Evolutionary conservation across 2,797 vertebrate genomes (phyloP).

Genomic region (Lemur catta): DNA sequence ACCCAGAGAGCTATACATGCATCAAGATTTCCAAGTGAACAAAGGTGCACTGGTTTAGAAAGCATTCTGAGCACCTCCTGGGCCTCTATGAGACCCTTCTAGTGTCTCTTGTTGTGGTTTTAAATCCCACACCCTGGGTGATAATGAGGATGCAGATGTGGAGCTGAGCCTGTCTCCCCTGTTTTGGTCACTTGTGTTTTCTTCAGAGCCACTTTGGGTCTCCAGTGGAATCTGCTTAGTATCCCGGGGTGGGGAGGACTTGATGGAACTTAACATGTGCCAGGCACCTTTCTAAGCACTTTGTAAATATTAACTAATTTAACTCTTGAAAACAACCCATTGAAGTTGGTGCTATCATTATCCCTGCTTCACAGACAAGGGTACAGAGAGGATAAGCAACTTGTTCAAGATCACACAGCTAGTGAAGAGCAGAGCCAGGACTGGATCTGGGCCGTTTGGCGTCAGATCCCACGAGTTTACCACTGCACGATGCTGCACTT

Average conservation of each 20-base stretch:
- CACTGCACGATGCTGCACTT: background rate
- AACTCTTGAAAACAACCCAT: background rate
- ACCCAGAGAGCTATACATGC: background rate
- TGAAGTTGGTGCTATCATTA: background rate
- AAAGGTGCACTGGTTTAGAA: background rate
- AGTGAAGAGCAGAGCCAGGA: background rate
- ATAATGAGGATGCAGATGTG: background rate
- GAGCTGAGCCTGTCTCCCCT: background rate
- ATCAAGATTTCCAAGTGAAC: slow-evolving; percentile 11
- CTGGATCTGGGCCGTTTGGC: background rate
- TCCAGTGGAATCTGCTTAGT: background rate
- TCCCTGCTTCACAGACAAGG: background rate
- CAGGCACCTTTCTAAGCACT: background rate
- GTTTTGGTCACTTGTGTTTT: background rate
- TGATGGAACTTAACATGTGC: background rate
- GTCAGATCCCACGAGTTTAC: background rate
- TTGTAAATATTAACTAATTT: background rate
- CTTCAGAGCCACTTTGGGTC: background rate
- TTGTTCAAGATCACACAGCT: background rate
- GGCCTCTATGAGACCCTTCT: background rate
- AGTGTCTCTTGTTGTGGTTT: background rate
- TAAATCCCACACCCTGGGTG: background rate
- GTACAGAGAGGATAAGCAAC: background rate
- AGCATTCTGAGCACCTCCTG: background rate
- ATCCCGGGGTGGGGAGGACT: background rate